Evolutionary conservation across 2,113 vertebrate genomes (phyloP).

Genomic region (Nothoprocta pentlandii): DNA sequence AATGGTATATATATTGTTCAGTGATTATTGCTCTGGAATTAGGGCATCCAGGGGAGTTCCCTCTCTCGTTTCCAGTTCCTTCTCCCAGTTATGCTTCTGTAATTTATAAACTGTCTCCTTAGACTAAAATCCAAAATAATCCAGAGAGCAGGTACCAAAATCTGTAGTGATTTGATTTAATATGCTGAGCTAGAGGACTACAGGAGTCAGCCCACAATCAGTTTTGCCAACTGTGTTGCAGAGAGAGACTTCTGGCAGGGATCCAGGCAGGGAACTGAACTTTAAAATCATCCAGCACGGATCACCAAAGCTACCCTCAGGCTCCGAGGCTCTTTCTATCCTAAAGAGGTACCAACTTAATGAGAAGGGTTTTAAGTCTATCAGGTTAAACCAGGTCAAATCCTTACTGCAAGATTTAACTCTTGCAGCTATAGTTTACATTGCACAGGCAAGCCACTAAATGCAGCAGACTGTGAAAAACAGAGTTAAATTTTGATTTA

Average conservation of each 20-base stretch:
- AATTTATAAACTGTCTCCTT: background rate
- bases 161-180: background rate
- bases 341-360: background rate
- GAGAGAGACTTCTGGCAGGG: background rate
- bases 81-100: background rate
- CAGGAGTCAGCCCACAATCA: background rate
- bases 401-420: background rate
- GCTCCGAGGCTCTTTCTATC: background rate
- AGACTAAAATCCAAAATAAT: background rate
- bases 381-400: background rate
- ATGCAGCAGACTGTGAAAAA: background rate
- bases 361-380: background rate
- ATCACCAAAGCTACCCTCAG: background rate
- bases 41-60: background rate
- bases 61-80: background rate
- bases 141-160: background rate
- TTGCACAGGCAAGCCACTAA: background rate
- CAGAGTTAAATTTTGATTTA: fast-evolving
- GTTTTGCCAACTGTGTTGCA: background rate
- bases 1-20: background rate
- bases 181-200: background rate
- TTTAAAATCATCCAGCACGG: background rate
- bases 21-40: background rate
- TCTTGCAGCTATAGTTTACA: background rate
- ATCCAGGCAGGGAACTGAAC: background rate